A percentile compares a stretch with the other conserved stretches of the same genome.
These are phyloP conservation scores for Ethmia dodecea DNA, from an alignment of 2,888 invertebrate genomes.

Conservation along the genomic window DNA sequence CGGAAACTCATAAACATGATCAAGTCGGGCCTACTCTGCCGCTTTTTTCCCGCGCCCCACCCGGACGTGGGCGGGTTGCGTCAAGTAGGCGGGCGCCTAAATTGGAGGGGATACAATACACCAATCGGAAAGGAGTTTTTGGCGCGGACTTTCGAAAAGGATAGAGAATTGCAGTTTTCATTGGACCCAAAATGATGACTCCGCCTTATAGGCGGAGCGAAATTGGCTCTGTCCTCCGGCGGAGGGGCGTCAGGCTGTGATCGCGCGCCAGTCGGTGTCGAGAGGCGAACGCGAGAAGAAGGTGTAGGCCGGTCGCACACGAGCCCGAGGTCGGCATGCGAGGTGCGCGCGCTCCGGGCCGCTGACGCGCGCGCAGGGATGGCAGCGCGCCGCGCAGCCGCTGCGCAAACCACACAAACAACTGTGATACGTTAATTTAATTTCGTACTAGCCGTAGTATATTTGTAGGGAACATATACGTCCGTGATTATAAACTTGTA, in stretches of 20 bases:
- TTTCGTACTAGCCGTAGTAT: slow-evolving; percentile 43
- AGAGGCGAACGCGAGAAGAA: slow-evolving; percentile 59
- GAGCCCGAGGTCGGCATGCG: slow-evolving; percentile 52
- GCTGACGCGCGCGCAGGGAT: slow-evolving; percentile 58
- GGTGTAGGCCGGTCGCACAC: slow-evolving; percentile 54
- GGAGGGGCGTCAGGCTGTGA: slow-evolving; percentile 67
- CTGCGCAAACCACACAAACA: slow-evolving; percentile 57
- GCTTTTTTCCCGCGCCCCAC: slow-evolving; percentile 66
- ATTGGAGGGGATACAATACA: slow-evolving; percentile 40
- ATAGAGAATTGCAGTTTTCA: slow-evolving; percentile 42
- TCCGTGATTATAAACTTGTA: slow-evolving; percentile 65
- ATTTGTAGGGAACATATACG: slow-evolving; percentile 50
- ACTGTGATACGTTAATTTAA: slow-evolving; percentile 67
- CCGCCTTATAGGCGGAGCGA: slow-evolving; percentile 55
- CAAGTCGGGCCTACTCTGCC: slow-evolving; percentile 64
- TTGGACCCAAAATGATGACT: slow-evolving; percentile 42
- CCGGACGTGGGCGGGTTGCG: slow-evolving; percentile 43
- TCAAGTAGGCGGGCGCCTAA: slow-evolving; percentile 32
- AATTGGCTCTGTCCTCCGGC: slow-evolving; percentile 67
- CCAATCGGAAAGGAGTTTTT: slow-evolving; percentile 46
- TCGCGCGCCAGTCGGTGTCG: slow-evolving; percentile 72
- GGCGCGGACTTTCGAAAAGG: slow-evolving; percentile 48
- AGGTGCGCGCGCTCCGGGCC: slow-evolving; percentile 61
- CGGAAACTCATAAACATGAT: slow-evolving; percentile 76
- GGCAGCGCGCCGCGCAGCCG: slow-evolving; percentile 69